phyloP scores from a whole-genome alignment of 2,113 vertebrate species.

The Pelvicachromis taeniatus region DNA sequence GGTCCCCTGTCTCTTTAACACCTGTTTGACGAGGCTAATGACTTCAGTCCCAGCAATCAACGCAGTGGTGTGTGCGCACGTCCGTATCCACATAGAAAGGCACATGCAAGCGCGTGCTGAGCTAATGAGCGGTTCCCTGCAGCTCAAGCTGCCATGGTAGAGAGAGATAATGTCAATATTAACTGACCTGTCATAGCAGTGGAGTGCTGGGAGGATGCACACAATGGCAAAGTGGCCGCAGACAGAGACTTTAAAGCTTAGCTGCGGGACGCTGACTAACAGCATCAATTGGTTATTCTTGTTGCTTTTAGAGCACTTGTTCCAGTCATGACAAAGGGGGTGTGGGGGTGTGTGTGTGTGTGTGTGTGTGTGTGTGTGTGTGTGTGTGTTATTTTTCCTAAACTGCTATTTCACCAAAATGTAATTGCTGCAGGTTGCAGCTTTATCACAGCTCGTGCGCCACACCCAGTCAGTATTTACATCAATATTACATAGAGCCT shows the following conservation, averaged over 20 bases:
- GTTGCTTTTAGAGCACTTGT: background rate
- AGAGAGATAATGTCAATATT: conserved; percentile 67
- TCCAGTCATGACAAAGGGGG: background rate
- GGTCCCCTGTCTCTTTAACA: conserved; percentile 55
- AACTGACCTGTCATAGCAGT: conserved; percentile 60
- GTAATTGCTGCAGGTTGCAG: background rate
- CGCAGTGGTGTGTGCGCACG: background rate
- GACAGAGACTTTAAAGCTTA: conserved; percentile 10
- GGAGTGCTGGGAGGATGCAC: conserved; percentile 14
- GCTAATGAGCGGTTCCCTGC: conserved; percentile 61
- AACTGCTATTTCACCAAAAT: background rate
- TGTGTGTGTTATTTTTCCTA: background rate
- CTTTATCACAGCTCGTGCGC: background rate
- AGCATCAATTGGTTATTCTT: conserved; percentile 10
- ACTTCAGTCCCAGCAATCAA: conserved; percentile 37
- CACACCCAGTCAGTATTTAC: background rate
- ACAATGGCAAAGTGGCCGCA: conserved; percentile 31
- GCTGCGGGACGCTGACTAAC: conserved; percentile 15
- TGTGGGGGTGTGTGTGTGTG: background rate
- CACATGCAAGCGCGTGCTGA: background rate
- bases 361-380: background rate
- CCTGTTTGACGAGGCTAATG: conserved; percentile 62
- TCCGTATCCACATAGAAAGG: background rate
- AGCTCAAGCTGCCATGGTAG: conserved; percentile 53
- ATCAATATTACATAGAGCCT: background rate